Conservation (phyloP, 2,113 vertebrate genomes). For the Plectropomus leopardus region DNA sequence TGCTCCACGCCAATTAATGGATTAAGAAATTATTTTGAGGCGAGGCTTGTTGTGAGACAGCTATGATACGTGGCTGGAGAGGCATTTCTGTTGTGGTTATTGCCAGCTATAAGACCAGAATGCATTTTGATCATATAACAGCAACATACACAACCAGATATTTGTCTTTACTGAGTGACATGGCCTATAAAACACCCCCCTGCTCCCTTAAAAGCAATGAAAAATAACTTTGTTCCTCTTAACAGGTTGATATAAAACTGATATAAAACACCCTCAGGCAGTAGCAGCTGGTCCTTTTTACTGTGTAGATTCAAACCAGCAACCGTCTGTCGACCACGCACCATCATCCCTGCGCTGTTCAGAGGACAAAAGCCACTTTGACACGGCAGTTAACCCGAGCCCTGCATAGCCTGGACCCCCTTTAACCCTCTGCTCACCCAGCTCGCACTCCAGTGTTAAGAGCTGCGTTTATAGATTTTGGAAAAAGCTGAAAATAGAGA, state of each 20-base stretch:
- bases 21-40: constrained; percentile 84
- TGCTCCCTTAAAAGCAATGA: constrained; percentile 9
- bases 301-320: constrained; percentile 41
- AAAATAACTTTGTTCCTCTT: constrained; percentile 10
- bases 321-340: neutral
- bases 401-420: constrained; percentile 24
- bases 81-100: constrained; percentile 60
- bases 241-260: constrained; percentile 40
- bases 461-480: constrained; percentile 66
- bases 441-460: constrained; percentile 49
- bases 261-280: constrained; percentile 33
- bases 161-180: constrained; percentile 53
- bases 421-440: constrained; percentile 48
- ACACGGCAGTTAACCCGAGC: constrained; percentile 61
- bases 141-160: constrained; percentile 40
- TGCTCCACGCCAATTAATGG: constrained; percentile 83
- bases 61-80: constrained; percentile 78
- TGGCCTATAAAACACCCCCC: constrained; percentile 23
- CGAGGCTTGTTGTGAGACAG: constrained; percentile 77
- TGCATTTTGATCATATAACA: constrained; percentile 56
- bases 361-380: constrained; percentile 60
- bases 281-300: neutral
- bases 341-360: neutral
- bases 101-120: constrained; percentile 55
- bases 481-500: constrained; percentile 57